Percentiles rank a stretch among this genome's conserved stretches.
These are phyloP conservation scores for Saturnia japonica DNA, from an alignment of 2,888 invertebrate genomes.

Conservation along the genomic window DNA sequence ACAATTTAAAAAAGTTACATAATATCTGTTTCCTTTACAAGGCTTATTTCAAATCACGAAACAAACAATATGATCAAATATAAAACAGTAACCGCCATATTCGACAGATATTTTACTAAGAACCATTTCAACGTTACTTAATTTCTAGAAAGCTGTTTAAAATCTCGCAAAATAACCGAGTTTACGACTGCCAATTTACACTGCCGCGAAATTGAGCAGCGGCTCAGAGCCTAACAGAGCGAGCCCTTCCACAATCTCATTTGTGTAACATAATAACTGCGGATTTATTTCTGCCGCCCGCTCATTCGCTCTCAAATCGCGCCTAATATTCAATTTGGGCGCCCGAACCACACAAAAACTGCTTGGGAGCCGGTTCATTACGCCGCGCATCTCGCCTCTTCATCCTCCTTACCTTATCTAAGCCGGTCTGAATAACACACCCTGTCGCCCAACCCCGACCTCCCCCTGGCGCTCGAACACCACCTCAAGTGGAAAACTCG, in stretches of 20 bases:
- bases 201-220: conserved; percentile 72
- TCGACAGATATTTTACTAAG: background rate
- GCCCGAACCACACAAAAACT: conserved; percentile 79
- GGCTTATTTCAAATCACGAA: background rate
- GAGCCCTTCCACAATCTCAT: conserved; percentile 75
- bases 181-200: conserved; percentile 72
- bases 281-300: conserved; percentile 78
- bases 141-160: conserved; percentile 55
- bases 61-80: background rate
- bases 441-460: conserved; percentile 49
- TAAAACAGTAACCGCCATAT: background rate
- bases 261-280: conserved; percentile 79
- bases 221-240: conserved; percentile 64
- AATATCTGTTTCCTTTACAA: background rate
- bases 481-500: conserved; percentile 80
- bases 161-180: conserved; percentile 62
- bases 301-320: conserved; percentile 79
- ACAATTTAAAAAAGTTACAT: background rate
- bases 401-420: conserved; percentile 81
- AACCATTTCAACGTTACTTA: conserved; percentile 42
- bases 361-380: conserved; percentile 79
- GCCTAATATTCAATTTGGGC: conserved; percentile 81
- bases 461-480: conserved; percentile 60
- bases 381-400: conserved; percentile 80
- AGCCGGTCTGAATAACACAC: conserved; percentile 77